Evolutionary conservation across 2,888 invertebrate genomes (phyloP).

Genomic region (Agonopterix subpropinquella): DNA sequence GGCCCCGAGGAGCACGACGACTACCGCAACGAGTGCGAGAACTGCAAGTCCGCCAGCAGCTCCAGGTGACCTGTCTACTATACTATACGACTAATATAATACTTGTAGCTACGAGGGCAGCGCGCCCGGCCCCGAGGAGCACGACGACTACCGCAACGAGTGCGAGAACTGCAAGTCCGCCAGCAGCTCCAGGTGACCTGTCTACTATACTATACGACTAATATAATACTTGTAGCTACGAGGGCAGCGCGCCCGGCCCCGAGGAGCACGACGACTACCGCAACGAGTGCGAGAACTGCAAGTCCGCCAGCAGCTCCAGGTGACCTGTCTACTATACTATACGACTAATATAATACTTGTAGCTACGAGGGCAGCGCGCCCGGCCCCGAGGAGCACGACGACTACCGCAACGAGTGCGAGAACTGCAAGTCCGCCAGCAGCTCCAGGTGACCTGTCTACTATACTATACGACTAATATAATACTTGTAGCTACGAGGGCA

Average conservation of each 20-base stretch:
- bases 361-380: conserved; percentile 51
- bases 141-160: conserved; percentile 87
- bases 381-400: conserved; percentile 74
- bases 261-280: conserved; percentile 83
- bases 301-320: conserved; percentile 83
- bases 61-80: conserved; percentile 60
- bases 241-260: conserved; percentile 31
- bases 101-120: conserved; percentile 60
- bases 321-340: conserved; percentile 16
- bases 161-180: conserved; percentile 91
- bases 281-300: conserved; percentile 91
- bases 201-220: too few relatives aligned
- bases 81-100: too few relatives aligned
- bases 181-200: conserved; percentile 76
- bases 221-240: conserved; percentile 72
- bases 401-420: conserved; percentile 89
- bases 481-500: conserved; percentile 62
- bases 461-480: too few relatives aligned
- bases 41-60: conserved; percentile 86
- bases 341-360: too few relatives aligned
- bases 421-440: conserved; percentile 88
- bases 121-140: conserved; percentile 52
- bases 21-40: conserved; percentile 89
- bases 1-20: conserved; percentile 77
- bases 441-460: conserved; percentile 61